A percentile compares a stretch with the other conserved stretches of the same genome.
These are phyloP conservation scores for Caenorhabditis macrosperma DNA, from an alignment of 2,888 invertebrate species.

Conservation along the genomic window DNA sequence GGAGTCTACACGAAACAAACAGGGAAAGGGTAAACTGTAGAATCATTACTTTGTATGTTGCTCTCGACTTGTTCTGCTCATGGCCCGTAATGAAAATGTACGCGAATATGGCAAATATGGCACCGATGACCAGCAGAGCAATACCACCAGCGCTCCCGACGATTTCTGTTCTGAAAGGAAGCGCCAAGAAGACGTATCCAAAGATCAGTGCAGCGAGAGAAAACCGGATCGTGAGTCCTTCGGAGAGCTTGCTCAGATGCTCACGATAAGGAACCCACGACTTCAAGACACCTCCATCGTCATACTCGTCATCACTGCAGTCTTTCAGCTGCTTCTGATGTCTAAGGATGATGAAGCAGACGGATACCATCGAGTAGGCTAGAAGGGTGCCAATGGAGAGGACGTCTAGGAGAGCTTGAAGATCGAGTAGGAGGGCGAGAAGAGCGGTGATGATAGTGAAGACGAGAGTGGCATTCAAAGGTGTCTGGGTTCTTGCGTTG, in stretches of 20 bases:
- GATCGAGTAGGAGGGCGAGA: slow-evolving; percentile 64
- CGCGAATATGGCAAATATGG: slow-evolving; percentile 2
- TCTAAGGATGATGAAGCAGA: slow-evolving; percentile 17
- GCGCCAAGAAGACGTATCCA: slow-evolving; percentile 47
- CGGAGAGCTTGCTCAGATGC: slow-evolving; percentile 12
- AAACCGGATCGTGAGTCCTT: slow-evolving; percentile 33
- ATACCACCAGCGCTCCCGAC: slow-evolving; percentile 29
- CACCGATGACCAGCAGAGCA: slow-evolving; percentile 23
- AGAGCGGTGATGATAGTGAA: slow-evolving; percentile 62
- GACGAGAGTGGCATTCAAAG: slow-evolving; percentile 66
- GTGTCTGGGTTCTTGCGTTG: slow-evolving; percentile 59
- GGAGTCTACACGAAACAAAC: too few species aligned
- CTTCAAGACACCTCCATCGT: slow-evolving; percentile 17
- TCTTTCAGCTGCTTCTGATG: slow-evolving; percentile 14
- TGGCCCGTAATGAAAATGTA: slow-evolving; percentile 55
- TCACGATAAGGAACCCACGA: slow-evolving; percentile 45
- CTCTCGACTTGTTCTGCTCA: slow-evolving; percentile 40
- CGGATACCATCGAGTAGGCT: slow-evolving; percentile 61
- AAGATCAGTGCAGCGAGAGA: slow-evolving; percentile 21
- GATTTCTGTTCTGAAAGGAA: slow-evolving; percentile 42
- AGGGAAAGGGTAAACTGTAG: too few species aligned
- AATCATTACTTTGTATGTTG: slow-evolving; percentile 44
- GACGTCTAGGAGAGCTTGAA: slow-evolving; percentile 60
- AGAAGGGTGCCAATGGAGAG: slow-evolving; percentile 25
- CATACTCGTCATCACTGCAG: slow-evolving; percentile 27